Base-by-base conservation (phyloP, 1,140 invertebrate species). In the Tachypleus tridentatus region DNA sequence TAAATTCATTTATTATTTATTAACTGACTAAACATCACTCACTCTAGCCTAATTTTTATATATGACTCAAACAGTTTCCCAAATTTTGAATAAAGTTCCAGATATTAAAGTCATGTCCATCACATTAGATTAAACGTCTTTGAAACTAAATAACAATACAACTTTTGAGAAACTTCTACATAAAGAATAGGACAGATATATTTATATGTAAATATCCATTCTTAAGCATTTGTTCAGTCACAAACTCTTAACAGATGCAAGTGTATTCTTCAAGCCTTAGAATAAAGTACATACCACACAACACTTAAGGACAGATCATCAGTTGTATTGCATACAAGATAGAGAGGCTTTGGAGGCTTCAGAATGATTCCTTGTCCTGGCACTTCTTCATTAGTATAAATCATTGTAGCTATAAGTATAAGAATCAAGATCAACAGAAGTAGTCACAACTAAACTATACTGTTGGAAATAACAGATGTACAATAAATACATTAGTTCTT, bases 271-370 rank as follows among this genome's bases (percentile, higher is more conserved):
- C 29, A 29, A 29, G 29, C 29, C 5, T 49, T 48, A 52, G 7
- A 65, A 61, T 6, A 61, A 57, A 57, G 7, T 58, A 62, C 57
- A 29, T 63, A 66, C 65, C 65, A 66, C 11, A 56, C 10, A 52
- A 66, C 49, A 61, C 56, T 60, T 11, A 54, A 53, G 47, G 51
- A 60, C 4, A 11, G 49, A 60, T 66, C n/a, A 60, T 66, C 65
- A 47, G 65, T 66, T 49, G 61, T 63, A 57, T 66, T 66, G 50
- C 65, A 66, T n/a, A 63, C 61, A n/a, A 66, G 57, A 47, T 60
- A 49, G 47, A 66, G 49, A 11, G 52, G 50, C 11, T 59, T 5
- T 11, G 61, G 57, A n/a, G 51, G 51, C 49, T 48, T 66, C 57
- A 66, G 53, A 29, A 60, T 48, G 60, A 66, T 50, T 57, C 65